These are phyloP conservation scores for Mormyrus lacerda DNA, from an alignment of 2,113 vertebrate species.

Conservation along the genomic window DNA sequence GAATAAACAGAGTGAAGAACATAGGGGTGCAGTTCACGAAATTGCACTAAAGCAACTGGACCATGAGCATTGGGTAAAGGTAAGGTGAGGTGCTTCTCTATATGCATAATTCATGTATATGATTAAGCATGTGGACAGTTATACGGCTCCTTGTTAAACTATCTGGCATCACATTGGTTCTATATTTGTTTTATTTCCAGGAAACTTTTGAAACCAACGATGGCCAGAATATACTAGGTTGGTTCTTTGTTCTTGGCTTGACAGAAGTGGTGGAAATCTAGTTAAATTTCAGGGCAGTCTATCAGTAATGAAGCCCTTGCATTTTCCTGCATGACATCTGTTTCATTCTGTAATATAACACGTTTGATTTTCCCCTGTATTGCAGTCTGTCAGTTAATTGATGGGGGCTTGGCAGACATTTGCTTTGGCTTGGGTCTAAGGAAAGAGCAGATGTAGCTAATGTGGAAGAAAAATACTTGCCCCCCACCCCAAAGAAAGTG, in stretches of 20 bases:
- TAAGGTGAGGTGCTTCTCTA: slow-evolving; percentile 28
- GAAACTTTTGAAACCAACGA: background rate
- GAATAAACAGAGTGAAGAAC: slow-evolving; percentile 11
- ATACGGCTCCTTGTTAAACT: background rate
- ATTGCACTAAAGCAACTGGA: slow-evolving; percentile 21
- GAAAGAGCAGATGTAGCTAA: background rate
- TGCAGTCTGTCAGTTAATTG: background rate
- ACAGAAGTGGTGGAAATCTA: background rate
- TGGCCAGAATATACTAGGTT: background rate
- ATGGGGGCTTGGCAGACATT: background rate
- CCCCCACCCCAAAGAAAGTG: background rate
- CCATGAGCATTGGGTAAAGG: slow-evolving; percentile 32
- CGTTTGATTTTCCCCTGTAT: background rate
- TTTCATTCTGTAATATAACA: background rate
- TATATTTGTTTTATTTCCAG: background rate
- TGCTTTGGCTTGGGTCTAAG: background rate
- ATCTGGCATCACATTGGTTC: background rate
- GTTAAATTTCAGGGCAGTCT: background rate
- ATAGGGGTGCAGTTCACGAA: slow-evolving; percentile 32
- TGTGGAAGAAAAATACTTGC: background rate
- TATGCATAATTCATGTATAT: background rate
- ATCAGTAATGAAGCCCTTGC: background rate
- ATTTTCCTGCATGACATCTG: background rate
- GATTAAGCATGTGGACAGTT: background rate
- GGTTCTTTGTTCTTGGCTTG: background rate